Evolutionary conservation across 2,797 vertebrate genomes (phyloP), one percentile per base, ranked within the genome.

Genomic region (Emys orbicularis): DNA sequence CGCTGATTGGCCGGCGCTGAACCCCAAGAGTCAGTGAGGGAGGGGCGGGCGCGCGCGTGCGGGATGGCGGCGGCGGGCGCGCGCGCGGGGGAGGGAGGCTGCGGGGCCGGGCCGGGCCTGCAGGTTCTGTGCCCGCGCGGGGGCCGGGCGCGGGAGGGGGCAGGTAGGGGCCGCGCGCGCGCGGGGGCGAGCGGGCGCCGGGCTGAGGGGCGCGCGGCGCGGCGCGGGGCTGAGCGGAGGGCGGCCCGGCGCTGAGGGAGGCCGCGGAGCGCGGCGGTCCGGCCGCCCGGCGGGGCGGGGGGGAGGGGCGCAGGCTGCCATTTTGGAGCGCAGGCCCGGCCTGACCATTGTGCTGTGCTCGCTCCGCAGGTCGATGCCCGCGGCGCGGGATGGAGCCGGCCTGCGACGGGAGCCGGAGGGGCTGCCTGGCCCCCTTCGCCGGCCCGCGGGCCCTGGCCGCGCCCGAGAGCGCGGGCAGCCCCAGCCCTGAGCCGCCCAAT

Each of bases 331-430:
- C 49, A 52, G 50, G 89, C 91, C 34, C 27, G 50, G 79, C 97
- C 96, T 97, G 96, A 95, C 95, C 91, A 97, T 97, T 97, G 95
- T 97, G 95, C 94, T 95, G 88, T 96, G 93, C 94, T 95, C 96
- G 93, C 91, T 91, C 98, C 95, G 93, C 98, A 99, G 99, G 99
- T 99, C 98, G 98, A 98, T 98, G 97, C 97, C 94, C 97, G 98
- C 94, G 97, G 97, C 98, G 95, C 98, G 98, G 98, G 97, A 99
- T 99, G 99, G 99, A 99, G 97, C 98, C 99, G 98, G 97, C 98
- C 93, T 98, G 98, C 98, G 84, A 98, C 96, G 98, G 98, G 98
- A 98, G 96, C 97, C 97, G 98, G 98, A 98, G 98, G 97, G 98
- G 98, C 95, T 98, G 98, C 97, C 98, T 99, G 96, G 98, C 98